Evolutionary conservation across 2,797 vertebrate genomes (phyloP).

Genomic region (Hybognathus amarus): DNA sequence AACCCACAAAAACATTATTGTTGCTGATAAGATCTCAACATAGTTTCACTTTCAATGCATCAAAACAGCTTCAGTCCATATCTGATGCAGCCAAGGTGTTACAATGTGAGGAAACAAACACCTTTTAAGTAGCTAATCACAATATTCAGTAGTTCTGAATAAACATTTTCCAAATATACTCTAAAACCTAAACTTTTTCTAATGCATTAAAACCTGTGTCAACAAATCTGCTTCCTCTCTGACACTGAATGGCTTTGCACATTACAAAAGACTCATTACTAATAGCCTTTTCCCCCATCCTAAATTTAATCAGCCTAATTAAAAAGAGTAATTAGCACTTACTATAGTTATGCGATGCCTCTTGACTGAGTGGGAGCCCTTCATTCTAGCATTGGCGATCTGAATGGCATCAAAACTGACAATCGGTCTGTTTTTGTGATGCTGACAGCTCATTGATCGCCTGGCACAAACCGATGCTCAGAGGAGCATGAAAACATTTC

Average conservation of each 20-base stretch:
- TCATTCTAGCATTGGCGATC: constrained; percentile 63
- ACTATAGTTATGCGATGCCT: constrained; percentile 64
- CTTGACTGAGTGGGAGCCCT: constrained; percentile 66
- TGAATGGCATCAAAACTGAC: constrained; percentile 59
- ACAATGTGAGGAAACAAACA: too few species aligned
- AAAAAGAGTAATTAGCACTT: constrained; percentile 55
- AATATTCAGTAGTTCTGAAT: not conserved
- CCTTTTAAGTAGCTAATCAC: not conserved
- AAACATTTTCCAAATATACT: constrained; percentile 17
- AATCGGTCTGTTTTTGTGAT: constrained; percentile 56
- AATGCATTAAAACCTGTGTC: constrained; percentile 11
- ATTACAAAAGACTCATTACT: not conserved
- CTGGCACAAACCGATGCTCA: constrained; percentile 51
- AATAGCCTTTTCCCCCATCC: not conserved
- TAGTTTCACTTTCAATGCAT: not conserved
- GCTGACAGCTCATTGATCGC: constrained; percentile 62
- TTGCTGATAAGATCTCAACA: not conserved
- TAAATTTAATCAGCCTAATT: constrained; percentile 35
- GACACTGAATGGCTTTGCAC: constrained; percentile 13
- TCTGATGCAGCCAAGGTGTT: not conserved
- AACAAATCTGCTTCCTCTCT: constrained; percentile 24
- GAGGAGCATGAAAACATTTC: constrained; percentile 55
- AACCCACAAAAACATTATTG: not conserved
- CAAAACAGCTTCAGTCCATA: not conserved
- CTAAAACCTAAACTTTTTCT: not conserved